Evolutionary conservation across 1,140 invertebrate species (phyloP), one percentile per base, ranked within the genome.

Genomic region (Drosophila obscura): DNA sequence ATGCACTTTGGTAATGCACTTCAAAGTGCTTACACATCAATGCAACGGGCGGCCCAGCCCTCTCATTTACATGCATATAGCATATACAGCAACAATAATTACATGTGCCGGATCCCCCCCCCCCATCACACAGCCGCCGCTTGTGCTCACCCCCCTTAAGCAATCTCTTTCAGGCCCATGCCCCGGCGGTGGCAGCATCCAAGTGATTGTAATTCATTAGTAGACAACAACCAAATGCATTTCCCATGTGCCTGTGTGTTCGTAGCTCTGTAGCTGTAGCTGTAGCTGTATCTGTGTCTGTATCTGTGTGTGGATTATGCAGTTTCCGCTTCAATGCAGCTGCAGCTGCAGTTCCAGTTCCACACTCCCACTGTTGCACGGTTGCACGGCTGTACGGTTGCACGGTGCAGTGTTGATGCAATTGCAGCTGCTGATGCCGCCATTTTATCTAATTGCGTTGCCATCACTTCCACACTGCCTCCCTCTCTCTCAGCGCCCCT

Each of bases 141-240:
- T 26, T 22, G 31, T 43, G n/a, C 45, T 59, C 46, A 51, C 35
- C 64, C 19, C 65, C 41, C 35, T 11, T 4, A 48, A 58, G 66
- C 52, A 69, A 68, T 69, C 66, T 68, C 64, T 69, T 69, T 69
- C 66, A 61, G 59, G 24, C 49, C 52, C 31, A n/a, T 5, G 2
- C 26, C 61, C 13, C 22, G 1, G 5, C 11, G 41, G 19, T 26
- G 41, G 44, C 50, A 52, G 51, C 77, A 80, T 71, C 80, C 78
- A 85, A 80, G 80, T 82, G 78, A 85, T 87, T 85, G 84, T 85
- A 85, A 85, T 85, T 85, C 83, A 85, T 85, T 85, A 85, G 82
- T 87, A 81, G 82, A 85, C 82, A 85, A 79, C 82, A 80, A 85
- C 71, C 83, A 79, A 78, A 79, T 85, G 82, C 82, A 85, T 87